Base-by-base conservation (phyloP, 2,113 vertebrate species). In the Larimichthys crocea region DNA sequence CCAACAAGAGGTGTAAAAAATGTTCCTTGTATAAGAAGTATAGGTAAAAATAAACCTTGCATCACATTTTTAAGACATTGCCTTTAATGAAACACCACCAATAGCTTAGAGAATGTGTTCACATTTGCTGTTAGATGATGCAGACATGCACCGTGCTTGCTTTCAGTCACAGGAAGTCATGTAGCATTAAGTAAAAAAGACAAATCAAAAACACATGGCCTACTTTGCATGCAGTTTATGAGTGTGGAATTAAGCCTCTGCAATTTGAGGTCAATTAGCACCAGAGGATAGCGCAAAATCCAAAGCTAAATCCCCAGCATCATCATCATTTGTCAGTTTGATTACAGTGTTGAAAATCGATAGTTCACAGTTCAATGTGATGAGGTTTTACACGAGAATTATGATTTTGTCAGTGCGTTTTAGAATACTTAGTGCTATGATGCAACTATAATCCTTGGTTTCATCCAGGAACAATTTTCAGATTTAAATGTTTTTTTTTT, bases 301-400 rank as follows among this genome's bases (percentile, higher is more conserved):
- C 35, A 31, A 9, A 14, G 52, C 57, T 73, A 74, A 73, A 55
- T 40, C 76, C 67, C 73, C 8, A 24, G 76, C 72, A 61, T 29
- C 29, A 26, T 0, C 6, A 44, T 19, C 46, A 5, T 29, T 19
- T 78, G 64, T 55, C 31, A 16, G 16, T n/a, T 46, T n/a, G 46
- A 22, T 48, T 24, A 10, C 24, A 44, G 10, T n/a, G 26, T 60
- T 74, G 50, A 26, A 68, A 63, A 86, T 84, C 76, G 67, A 79
- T 87, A 64, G 31, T 24, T 14, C 62, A 14, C 52, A 19, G 50
- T 20, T 65, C 61, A 70, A 22, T 57, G 56, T 62, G 73, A 59
- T 22, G 49, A 72, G 2, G 16, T n/a, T 72, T n/a, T 59, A 52
- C 1, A 76, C 3, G n/a, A 3, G n/a, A 31, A 22, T 69, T 55